Evolutionary conservation across 2,797 vertebrate genomes (phyloP).

Genomic region (Sparus aurata): DNA sequence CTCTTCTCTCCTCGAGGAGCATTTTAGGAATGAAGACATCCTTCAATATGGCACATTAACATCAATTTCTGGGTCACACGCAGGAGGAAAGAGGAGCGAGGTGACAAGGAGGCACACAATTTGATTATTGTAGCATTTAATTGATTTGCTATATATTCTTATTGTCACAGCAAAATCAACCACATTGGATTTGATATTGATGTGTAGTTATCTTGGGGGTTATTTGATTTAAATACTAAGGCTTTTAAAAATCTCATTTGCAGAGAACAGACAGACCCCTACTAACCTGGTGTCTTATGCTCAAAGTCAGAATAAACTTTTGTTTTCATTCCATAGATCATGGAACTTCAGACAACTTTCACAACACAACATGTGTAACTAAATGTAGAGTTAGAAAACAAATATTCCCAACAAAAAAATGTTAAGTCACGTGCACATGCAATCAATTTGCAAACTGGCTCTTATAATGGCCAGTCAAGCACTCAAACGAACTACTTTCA

Average conservation of each 20-base stretch:
- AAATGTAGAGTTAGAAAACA: neutral
- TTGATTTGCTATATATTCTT: neutral
- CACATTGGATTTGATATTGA: too few relatives aligned
- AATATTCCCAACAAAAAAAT: neutral
- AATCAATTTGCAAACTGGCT: constrained; percentile 1
- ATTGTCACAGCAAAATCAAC: neutral
- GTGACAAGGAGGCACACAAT: neutral
- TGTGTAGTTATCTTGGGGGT: too few relatives aligned
- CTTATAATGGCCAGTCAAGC: neutral
- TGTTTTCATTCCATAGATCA: neutral
- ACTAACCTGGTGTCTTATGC: neutral
- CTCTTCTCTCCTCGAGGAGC: too few relatives aligned
- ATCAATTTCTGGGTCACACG: too few relatives aligned
- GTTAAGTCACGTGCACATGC: neutral
- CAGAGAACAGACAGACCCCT: neutral
- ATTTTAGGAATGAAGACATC: too few relatives aligned
- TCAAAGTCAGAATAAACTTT: neutral
- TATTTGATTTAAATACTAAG: too few relatives aligned
- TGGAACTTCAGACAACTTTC: neutral
- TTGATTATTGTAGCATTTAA: neutral
- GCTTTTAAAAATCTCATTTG: too few relatives aligned
- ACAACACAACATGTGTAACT: neutral
- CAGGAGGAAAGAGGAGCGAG: too few relatives aligned
- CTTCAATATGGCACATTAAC: too few relatives aligned
- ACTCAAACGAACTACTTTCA: neutral